Base-by-base conservation (phyloP, 2,797 vertebrate genomes). In the Enteromius trimaculatus region DNA sequence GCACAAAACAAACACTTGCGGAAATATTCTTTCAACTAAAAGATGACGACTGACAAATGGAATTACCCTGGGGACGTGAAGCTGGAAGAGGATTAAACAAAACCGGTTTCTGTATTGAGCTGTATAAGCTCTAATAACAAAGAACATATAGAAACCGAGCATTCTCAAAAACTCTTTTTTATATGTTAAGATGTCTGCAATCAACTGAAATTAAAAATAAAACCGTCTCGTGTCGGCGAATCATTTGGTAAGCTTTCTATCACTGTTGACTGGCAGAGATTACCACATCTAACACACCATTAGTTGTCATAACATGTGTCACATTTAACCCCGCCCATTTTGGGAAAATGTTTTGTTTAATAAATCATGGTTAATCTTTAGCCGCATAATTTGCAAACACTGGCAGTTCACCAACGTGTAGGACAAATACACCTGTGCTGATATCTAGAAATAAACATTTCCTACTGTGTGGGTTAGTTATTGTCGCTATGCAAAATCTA, bases 81-180 rank as follows among this genome's bases (percentile, higher is more conserved):
- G 71, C 68, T 86, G 84, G 87, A 84, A 76, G 62, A 69, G 60
- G 79, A 88, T 89, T 90, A 87, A 78, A 29, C 76, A 86, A 26
- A 26, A 83, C 53, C 75, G 62, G 79, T 37, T 87, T 49, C 16
- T 49, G 7, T 49, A 49, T n/a, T 9, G n/a, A 70, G 66, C 89
- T 71, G 87, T 64, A 86, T 37, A 55, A 10, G 60, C 21, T 71
- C 76, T 7, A 21, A 72, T 21, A 39, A 81, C 39, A 72, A 47
- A n/a, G 11, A 3, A 69, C 47, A 23, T 16, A 21, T 47, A 23
- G 17, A 81, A 47, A 81, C 23, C 6, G 23, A 62, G 23, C 58
- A 29, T 29, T 62, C 11, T 60, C 1, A 60, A 4, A 29, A 29
- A 62, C 1, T 29, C 23, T 14, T 9, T 2, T 26, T 60, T 26